Conservation (phyloP, 2,113 vertebrate species). For the Pleuronectes platessa region DNA sequence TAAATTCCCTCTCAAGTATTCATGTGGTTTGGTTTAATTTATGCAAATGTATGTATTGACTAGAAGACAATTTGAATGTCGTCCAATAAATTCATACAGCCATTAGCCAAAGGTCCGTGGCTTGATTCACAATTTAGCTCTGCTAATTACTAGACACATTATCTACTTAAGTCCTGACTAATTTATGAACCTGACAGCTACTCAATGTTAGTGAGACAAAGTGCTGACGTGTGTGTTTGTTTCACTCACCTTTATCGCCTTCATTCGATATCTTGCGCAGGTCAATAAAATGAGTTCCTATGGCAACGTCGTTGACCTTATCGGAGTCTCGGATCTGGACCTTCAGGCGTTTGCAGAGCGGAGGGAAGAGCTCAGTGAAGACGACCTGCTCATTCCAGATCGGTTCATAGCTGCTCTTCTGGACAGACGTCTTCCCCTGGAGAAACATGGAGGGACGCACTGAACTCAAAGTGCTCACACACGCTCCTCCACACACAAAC, state of each 20-base stretch:
- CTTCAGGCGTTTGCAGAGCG: constrained; percentile 93
- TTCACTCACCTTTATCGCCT: constrained; percentile 93
- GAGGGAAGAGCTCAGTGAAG: constrained; percentile 97
- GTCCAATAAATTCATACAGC: constrained; percentile 6
- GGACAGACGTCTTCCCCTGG: constrained; percentile 95
- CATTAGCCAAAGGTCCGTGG: constrained; percentile 30
- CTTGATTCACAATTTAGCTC: not conserved
- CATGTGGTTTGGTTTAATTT: not conserved
- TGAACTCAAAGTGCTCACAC: no score
- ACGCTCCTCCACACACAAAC: no score
- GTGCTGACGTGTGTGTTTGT: not conserved
- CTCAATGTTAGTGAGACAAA: constrained; percentile 39
- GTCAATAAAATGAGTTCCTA: constrained; percentile 97
- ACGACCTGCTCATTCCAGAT: constrained; percentile 96
- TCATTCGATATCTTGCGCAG: constrained; percentile 96
- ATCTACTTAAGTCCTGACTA: constrained; percentile 8
- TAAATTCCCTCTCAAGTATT: not conserved
- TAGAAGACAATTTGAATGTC: constrained; percentile 13
- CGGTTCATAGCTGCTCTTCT: constrained; percentile 97
- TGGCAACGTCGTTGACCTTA: constrained; percentile 97
- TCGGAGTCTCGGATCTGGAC: constrained; percentile 96
- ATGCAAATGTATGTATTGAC: constrained; percentile 32
- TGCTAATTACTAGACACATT: constrained; percentile 40
- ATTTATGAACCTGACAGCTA: constrained; percentile 25
- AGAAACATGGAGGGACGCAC: constrained; percentile 1